Conservation (phyloP, 1,140 invertebrate species). For the Latrodectus geometricus region DNA sequence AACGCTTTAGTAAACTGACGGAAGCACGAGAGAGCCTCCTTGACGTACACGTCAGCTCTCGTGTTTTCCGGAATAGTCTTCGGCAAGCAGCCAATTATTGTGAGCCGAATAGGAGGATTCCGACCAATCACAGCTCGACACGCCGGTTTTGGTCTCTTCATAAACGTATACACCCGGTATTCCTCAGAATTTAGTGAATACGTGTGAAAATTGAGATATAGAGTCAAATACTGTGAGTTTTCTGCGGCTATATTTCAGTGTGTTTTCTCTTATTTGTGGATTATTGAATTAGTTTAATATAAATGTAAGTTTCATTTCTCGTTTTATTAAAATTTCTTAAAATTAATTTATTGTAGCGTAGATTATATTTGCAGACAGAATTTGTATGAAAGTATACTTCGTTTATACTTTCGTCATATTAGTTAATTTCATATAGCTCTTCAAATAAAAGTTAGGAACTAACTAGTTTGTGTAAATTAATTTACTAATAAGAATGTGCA, state of each 20-base stretch:
- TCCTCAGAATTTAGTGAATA: neutral
- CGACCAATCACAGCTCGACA: slow-evolving; percentile 43
- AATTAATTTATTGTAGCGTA: neutral
- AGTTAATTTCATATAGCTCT: too few relatives aligned
- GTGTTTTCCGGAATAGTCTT: slow-evolving; percentile 31
- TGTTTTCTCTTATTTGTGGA: neutral
- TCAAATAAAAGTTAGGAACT: too few relatives aligned
- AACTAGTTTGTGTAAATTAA: too few relatives aligned
- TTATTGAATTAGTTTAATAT: neutral
- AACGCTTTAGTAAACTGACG: neutral
- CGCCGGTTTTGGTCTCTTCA: slow-evolving; percentile 28
- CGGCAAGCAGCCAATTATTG: slow-evolving; percentile 18
- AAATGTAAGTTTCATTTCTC: neutral
- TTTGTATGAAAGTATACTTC: neutral
- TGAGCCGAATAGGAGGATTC: slow-evolving; percentile 27
- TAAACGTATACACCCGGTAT: slow-evolving; percentile 36
- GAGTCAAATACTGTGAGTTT: neutral
- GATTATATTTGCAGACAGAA: neutral
- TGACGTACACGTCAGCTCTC: slow-evolving; percentile 45
- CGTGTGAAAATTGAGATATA: neutral
- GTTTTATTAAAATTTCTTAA: neutral
- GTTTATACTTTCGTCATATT: too few relatives aligned
- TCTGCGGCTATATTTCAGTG: neutral
- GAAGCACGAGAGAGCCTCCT: neutral
- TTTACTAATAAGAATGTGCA: too few relatives aligned